A percentile compares a stretch with the other conserved stretches of the same genome.
These are phyloP conservation scores for Dendrolimus punctatus DNA, from an alignment of 1,140 invertebrate genomes.

Conservation along the genomic window DNA sequence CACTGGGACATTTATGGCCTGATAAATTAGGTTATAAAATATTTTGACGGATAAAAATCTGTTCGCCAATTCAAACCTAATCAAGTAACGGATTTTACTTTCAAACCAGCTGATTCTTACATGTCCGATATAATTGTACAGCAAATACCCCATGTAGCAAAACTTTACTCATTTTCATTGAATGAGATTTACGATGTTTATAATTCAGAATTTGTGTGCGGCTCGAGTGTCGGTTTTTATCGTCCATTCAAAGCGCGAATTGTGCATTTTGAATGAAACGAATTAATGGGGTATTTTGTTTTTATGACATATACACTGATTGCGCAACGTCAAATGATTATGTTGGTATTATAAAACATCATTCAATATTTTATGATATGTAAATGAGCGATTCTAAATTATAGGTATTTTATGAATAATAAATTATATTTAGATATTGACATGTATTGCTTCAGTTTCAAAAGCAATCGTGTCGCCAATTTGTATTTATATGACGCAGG, in stretches of 20 bases:
- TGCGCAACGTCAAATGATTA: slow-evolving; percentile 13
- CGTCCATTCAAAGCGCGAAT: slow-evolving; percentile 50
- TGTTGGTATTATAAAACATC: slow-evolving; percentile 5
- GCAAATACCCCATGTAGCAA: not conserved
- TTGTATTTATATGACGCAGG: no score
- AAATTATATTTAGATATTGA: no score
- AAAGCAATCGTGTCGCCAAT: no score
- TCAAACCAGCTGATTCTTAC: no score
- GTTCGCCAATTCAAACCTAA: no score
- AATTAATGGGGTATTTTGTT: slow-evolving; percentile 34
- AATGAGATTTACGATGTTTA: slow-evolving; percentile 61
- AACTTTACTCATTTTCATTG: slow-evolving; percentile 42
- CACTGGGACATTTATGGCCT: no score
- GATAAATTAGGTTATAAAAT: no score
- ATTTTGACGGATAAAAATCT: no score
- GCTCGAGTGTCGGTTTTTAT: slow-evolving; percentile 52
- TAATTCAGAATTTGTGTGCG: slow-evolving; percentile 42
- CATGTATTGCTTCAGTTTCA: no score
- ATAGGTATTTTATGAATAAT: not conserved
- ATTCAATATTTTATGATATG: not conserved
- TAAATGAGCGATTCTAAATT: not conserved
- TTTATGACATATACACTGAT: slow-evolving; percentile 12
- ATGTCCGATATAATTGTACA: no score
- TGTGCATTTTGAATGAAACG: slow-evolving; percentile 41
- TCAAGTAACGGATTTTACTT: no score